phyloP scores from a whole-genome alignment of 2,797 vertebrate genomes.

The Nasua narica region DNA sequence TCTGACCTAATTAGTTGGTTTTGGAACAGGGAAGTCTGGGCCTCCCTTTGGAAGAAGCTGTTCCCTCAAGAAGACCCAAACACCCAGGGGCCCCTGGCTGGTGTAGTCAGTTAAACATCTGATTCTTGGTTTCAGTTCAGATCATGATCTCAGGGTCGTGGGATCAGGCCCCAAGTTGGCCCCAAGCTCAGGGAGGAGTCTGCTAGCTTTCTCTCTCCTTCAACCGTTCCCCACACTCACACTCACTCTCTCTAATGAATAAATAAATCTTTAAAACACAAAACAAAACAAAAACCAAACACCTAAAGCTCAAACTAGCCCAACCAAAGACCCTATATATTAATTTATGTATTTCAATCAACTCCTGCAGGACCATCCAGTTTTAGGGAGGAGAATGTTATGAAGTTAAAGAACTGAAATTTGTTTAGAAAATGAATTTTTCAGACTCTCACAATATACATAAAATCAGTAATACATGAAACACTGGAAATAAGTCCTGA shows the following conservation, averaged over 20 bases:
- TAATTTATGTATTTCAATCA: background rate
- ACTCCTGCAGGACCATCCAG: background rate
- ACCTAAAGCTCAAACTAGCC: background rate
- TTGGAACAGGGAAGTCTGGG: background rate
- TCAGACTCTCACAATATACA: background rate
- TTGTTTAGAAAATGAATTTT: background rate
- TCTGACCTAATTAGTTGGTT: background rate
- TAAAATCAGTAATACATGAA: background rate
- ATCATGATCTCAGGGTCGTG: background rate
- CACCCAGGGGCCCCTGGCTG: background rate
- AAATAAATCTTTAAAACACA: background rate
- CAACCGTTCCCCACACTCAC: background rate
- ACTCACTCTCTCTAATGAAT: background rate
- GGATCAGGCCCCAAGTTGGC: background rate
- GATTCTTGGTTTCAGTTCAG: background rate
- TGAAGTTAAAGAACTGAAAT: background rate
- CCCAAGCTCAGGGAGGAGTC: background rate
- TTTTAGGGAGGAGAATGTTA: background rate
- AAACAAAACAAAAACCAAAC: background rate
- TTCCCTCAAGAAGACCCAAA: background rate
- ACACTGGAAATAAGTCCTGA: background rate
- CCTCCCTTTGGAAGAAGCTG: background rate
- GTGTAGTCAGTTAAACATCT: background rate
- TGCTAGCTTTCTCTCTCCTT: background rate
- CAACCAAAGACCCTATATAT: background rate